phyloP scores from a whole-genome alignment of 2,888 invertebrate species.

The Anodontia alba region DNA sequence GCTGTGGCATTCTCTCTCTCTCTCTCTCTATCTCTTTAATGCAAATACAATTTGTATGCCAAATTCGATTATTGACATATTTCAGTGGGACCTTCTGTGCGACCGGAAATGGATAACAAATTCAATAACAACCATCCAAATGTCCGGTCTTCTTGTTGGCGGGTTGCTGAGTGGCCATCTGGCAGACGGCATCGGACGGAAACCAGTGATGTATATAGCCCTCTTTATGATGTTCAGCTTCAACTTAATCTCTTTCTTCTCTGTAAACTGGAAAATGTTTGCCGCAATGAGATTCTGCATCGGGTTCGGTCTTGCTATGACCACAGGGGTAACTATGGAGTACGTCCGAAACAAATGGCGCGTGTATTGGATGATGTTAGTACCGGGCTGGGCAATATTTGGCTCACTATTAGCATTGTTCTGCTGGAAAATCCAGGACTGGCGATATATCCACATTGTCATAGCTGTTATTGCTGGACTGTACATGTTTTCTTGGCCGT shows the following conservation, averaged over 20 bases:
- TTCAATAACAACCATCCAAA: conserved; percentile 30
- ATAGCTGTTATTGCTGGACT: not conserved
- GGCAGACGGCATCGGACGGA: conserved; percentile 37
- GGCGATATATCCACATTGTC: not conserved
- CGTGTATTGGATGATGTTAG: not conserved
- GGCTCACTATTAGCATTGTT: conserved; percentile 4
- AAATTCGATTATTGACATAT: not conserved
- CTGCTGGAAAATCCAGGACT: conserved; percentile 3
- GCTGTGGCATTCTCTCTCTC: too few species aligned
- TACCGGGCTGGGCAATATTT: not conserved
- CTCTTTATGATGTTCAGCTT: not conserved
- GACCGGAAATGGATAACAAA: conserved; percentile 24
- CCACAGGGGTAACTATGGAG: not conserved
- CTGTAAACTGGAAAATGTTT: conserved; percentile 39
- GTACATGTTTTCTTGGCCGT: not conserved
- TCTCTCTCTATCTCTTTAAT: too few species aligned
- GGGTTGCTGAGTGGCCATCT: conserved; percentile 25
- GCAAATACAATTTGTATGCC: too few species aligned
- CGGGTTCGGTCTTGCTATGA: conserved; percentile 18
- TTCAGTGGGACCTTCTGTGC: conserved; percentile 61
- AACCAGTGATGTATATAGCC: conserved; percentile 22
- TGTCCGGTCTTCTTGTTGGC: conserved; percentile 36
- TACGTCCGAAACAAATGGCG: conserved; percentile 15
- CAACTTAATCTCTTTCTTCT: conserved; percentile 11
- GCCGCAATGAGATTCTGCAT: conserved; percentile 35